A percentile compares a stretch with the other conserved stretches of the same genome.
phyloP scores from a whole-genome alignment of 1,140 invertebrate species.

The Oryctes rhinoceros region DNA sequence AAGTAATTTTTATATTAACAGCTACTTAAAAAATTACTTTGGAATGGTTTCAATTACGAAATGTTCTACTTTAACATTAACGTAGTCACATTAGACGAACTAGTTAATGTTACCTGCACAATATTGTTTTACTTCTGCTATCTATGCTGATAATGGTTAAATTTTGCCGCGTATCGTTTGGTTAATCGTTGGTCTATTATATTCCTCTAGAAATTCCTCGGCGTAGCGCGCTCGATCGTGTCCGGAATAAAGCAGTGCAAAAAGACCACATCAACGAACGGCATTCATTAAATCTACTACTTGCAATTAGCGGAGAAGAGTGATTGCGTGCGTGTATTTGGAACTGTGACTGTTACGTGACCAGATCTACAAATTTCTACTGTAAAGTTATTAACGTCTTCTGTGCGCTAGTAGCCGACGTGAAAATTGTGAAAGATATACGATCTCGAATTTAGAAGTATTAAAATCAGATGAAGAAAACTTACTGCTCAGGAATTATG shows the following conservation, averaged over 20 bases:
- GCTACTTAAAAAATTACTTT: too few relatives aligned
- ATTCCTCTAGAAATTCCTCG: not conserved
- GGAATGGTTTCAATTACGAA: not conserved
- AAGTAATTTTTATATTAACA: too few relatives aligned
- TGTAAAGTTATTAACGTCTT: too few relatives aligned
- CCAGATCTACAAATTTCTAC: not conserved
- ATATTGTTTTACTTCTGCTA: too few relatives aligned
- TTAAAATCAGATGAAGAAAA: too few relatives aligned
- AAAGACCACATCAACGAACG: slow-evolving; percentile 16
- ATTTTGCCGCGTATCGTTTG: slow-evolving; percentile 6
- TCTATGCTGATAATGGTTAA: not conserved
- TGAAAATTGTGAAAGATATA: too few relatives aligned
- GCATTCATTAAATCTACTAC: slow-evolving; percentile 11
- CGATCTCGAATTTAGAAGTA: too few relatives aligned
- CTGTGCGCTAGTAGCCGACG: too few relatives aligned
- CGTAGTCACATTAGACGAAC: too few relatives aligned
- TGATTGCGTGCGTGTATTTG: slow-evolving; percentile 1
- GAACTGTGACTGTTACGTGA: slow-evolving; percentile 10
- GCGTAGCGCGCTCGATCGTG: not conserved
- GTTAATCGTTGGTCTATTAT: slow-evolving; percentile 13
- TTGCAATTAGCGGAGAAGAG: not conserved
- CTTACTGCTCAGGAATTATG: too few relatives aligned
- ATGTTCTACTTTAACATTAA: not conserved
- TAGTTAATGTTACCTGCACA: too few relatives aligned
- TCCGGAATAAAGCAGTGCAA: slow-evolving; percentile 17